Percentiles rank a stretch among this genome's conserved stretches.
Conservation (phyloP, 2,797 vertebrate species). For the Eutrigla gurnardus region DNA sequence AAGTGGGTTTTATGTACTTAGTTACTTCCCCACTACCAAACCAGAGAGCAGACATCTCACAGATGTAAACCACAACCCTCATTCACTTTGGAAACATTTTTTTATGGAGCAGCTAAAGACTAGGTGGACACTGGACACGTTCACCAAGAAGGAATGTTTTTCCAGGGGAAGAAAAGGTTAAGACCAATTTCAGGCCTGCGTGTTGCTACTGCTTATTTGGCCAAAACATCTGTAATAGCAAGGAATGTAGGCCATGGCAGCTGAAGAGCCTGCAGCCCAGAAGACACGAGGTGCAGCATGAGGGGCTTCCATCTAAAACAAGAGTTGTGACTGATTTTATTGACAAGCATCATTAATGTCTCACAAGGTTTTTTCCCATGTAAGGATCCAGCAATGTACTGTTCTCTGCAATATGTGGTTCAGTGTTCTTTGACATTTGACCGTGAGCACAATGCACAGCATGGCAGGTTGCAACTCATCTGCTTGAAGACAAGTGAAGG, state of each 20-base stretch:
- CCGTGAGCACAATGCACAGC: not conserved
- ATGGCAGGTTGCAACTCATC: slow-evolving; percentile 6
- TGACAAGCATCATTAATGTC: slow-evolving; percentile 54
- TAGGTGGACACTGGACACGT: slow-evolving; percentile 46
- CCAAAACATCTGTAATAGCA: slow-evolving; percentile 73
- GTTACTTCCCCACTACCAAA: not conserved
- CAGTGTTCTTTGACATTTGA: slow-evolving; percentile 11
- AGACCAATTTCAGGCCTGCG: slow-evolving; percentile 58
- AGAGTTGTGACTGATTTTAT: slow-evolving; percentile 42
- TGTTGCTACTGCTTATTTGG: slow-evolving; percentile 73
- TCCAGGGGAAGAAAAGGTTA: slow-evolving; percentile 64
- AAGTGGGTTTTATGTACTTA: too few species aligned
- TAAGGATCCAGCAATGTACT: slow-evolving; percentile 14
- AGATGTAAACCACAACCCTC: slow-evolving; percentile 3
- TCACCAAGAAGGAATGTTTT: slow-evolving; percentile 59
- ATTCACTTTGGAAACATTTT: slow-evolving; percentile 36
- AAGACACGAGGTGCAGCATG: slow-evolving; percentile 30
- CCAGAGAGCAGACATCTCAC: not conserved
- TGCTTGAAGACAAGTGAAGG: slow-evolving; percentile 8
- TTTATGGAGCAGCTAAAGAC: slow-evolving; percentile 27
- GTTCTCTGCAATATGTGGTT: slow-evolving; percentile 2
- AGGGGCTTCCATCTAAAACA: slow-evolving; percentile 41
- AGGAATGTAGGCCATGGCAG: slow-evolving; percentile 63
- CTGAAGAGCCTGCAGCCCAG: slow-evolving; percentile 51
- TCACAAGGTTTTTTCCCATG: slow-evolving; percentile 35